Evolutionary conservation across 2,888 invertebrate species (phyloP).

Genomic region (Hipparchia sbordonii): DNA sequence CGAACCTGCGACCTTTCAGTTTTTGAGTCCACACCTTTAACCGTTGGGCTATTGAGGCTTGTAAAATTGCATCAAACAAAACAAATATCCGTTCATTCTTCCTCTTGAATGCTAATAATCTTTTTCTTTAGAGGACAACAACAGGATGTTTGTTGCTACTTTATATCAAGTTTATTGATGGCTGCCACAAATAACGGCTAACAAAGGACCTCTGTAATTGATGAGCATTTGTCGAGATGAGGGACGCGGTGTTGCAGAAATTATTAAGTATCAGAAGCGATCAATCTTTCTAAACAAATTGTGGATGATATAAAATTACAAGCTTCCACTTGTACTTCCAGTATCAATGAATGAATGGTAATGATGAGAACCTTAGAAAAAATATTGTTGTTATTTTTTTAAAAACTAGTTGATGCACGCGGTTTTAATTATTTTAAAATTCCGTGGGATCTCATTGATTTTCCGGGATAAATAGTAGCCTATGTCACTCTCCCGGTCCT

Average conservation of each 20-base stretch:
- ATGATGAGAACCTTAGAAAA: too few species aligned
- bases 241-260: conserved; percentile 10
- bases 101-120: neutral
- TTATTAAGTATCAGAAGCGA: conserved; percentile 33
- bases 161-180: conserved; percentile 19
- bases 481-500: too few species aligned
- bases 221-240: conserved; percentile 20
- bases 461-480: too few species aligned
- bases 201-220: conserved; percentile 27
- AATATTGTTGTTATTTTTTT: too few species aligned
- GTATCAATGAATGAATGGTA: neutral
- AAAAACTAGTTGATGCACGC: too few species aligned
- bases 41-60: too few species aligned
- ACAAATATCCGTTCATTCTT: neutral
- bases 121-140: conserved; percentile 6
- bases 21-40: too few species aligned
- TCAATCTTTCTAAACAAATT: conserved; percentile 37
- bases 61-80: too few species aligned
- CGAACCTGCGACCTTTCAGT: too few species aligned
- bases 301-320: conserved; percentile 22
- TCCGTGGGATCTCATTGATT: too few species aligned
- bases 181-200: conserved; percentile 21
- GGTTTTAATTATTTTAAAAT: too few species aligned
- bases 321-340: conserved; percentile 2
- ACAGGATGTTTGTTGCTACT: conserved; percentile 9